phyloP scores from a whole-genome alignment of 2,113 vertebrate species.

The Lophochroa leadbeateri region DNA sequence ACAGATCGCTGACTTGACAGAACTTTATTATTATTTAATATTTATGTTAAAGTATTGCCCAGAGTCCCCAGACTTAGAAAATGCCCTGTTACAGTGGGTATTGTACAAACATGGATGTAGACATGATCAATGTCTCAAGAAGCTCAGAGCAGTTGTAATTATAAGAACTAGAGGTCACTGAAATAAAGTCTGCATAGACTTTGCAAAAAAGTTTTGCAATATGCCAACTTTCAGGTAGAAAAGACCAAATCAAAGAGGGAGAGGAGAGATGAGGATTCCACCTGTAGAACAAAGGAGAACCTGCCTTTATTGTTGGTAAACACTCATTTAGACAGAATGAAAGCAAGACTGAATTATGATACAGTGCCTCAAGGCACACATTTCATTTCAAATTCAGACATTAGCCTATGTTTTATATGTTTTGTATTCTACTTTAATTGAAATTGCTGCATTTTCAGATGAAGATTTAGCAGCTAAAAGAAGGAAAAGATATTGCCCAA shows the following conservation, averaged over 20 bases:
- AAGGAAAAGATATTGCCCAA: neutral
- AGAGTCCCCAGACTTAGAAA: conserved; percentile 20
- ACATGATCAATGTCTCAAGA: neutral
- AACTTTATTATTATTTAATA: conserved; percentile 60
- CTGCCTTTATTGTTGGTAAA: neutral
- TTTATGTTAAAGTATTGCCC: conserved; percentile 45
- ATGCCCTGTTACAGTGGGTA: neutral
- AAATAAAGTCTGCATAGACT: neutral
- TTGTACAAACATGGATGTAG: conserved; percentile 29
- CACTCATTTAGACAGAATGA: neutral
- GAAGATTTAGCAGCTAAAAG: neutral
- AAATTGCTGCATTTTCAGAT: neutral
- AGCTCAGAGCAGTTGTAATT: neutral
- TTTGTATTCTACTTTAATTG: conserved; percentile 21
- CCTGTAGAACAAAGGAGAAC: neutral
- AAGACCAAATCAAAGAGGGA: neutral
- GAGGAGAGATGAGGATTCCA: neutral
- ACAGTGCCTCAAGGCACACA: neutral
- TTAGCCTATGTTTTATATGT: neutral
- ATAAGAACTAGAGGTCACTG: neutral
- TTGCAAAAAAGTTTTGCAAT: neutral
- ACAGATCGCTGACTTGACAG: conserved; percentile 61
- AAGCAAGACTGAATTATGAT: neutral
- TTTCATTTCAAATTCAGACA: conserved; percentile 6
- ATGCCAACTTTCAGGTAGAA: neutral